A percentile compares a stretch with the other conserved stretches of the same genome.
phyloP scores from a whole-genome alignment of 2,888 invertebrate species.

The Polydrusus pterygomalis region DNA sequence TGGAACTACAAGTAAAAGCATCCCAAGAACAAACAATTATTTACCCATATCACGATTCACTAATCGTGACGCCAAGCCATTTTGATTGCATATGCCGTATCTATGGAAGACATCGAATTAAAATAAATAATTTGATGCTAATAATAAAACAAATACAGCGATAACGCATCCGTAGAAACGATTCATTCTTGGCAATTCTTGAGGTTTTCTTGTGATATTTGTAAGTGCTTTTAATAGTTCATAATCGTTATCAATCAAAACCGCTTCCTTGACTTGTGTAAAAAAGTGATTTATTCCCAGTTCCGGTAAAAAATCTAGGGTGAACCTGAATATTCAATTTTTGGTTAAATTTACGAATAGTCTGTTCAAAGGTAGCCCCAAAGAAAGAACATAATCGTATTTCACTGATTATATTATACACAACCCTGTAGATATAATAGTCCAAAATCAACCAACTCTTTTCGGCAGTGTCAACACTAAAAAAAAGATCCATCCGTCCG shows the following conservation, averaged over 20 bases:
- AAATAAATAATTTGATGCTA: conserved; percentile 48
- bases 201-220: background rate
- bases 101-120: conserved; percentile 50
- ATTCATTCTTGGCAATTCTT: background rate
- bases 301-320: background rate
- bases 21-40: background rate
- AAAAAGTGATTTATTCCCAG: background rate
- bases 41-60: conserved; percentile 19
- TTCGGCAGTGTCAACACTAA: too few species aligned
- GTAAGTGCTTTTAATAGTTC: background rate
- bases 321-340: background rate
- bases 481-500: too few species aligned
- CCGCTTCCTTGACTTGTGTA: conserved; percentile 10
- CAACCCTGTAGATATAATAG: too few species aligned
- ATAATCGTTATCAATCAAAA: background rate
- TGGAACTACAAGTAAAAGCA: background rate
- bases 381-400: too few species aligned
- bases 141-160: conserved; percentile 35
- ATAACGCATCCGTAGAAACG: conserved; percentile 25
- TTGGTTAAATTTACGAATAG: background rate
- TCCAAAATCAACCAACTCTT: too few species aligned
- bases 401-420: too few species aligned
- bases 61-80: conserved; percentile 37
- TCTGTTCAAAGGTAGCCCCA: too few species aligned
- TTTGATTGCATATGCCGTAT: conserved; percentile 25